Percentiles rank a stretch among this genome's conserved stretches.
Evolutionary conservation across 2,888 invertebrate species (phyloP).

Genomic region (Tetragonisca angustula): DNA sequence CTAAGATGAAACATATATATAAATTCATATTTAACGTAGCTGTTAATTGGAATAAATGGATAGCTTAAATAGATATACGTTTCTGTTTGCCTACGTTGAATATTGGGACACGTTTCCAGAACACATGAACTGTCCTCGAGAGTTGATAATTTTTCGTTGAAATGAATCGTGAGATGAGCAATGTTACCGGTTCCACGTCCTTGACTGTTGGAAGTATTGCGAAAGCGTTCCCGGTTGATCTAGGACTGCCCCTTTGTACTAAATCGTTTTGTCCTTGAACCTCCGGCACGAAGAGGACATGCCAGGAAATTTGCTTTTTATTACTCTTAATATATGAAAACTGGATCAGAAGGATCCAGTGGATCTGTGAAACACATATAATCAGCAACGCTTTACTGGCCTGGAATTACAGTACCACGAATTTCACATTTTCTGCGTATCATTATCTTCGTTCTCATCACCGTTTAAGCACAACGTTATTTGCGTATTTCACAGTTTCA

Average conservation of each 20-base stretch:
- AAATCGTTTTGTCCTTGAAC: slow-evolving; percentile 61
- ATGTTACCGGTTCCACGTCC: slow-evolving; percentile 57
- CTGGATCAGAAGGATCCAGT: slow-evolving; percentile 20
- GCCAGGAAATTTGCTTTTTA: slow-evolving; percentile 25
- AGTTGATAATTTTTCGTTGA: slow-evolving; percentile 28
- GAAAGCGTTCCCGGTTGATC: slow-evolving; percentile 52
- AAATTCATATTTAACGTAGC: too few species aligned
- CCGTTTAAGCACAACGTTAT: not conserved
- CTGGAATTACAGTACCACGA: not conserved
- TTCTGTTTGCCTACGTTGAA: not conserved
- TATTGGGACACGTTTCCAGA: not conserved
- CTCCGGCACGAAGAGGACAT: slow-evolving; percentile 36
- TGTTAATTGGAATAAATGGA: too few species aligned
- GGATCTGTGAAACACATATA: slow-evolving; percentile 17
- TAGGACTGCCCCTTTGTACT: slow-evolving; percentile 52
- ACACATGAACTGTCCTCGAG: slow-evolving; percentile 13
- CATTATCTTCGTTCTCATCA: not conserved
- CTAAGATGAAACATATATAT: too few species aligned
- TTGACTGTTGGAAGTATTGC: slow-evolving; percentile 60
- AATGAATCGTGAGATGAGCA: slow-evolving; percentile 43
- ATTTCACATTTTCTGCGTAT: not conserved
- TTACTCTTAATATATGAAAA: slow-evolving; percentile 11
- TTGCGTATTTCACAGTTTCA: not conserved
- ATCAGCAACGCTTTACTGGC: not conserved
- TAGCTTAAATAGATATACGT: too few species aligned